Percentiles rank a stretch among this genome's conserved stretches.
These are phyloP conservation scores for Neelides folsomi DNA, from an alignment of 2,888 invertebrate species.

Conservation along the genomic window DNA sequence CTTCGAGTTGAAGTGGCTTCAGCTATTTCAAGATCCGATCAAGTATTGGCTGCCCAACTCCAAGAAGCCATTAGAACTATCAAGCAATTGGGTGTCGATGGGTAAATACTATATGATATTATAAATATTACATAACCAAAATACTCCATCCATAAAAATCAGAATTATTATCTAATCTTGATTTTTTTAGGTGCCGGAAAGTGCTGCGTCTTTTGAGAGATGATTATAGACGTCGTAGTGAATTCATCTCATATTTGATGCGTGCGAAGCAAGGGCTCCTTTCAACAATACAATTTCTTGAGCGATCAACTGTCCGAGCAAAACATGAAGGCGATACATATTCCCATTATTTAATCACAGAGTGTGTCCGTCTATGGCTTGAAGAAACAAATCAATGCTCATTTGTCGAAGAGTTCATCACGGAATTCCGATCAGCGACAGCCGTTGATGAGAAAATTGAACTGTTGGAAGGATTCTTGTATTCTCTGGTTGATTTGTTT, in stretches of 20 bases:
- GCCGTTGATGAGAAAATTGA: slow-evolving; percentile 85
- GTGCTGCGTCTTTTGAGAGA: slow-evolving; percentile 58
- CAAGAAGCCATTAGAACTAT: slow-evolving; percentile 72
- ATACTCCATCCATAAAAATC: neutral
- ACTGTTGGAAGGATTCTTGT: slow-evolving; percentile 68
- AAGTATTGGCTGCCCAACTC: slow-evolving; percentile 61
- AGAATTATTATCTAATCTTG: neutral
- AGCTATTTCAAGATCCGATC: slow-evolving; percentile 64
- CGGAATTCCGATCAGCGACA: slow-evolving; percentile 63
- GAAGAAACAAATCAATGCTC: slow-evolving; percentile 54
- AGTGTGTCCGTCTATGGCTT: slow-evolving; percentile 66
- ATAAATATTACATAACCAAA: too few species aligned
- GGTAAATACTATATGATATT: too few species aligned
- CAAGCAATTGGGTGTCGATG: slow-evolving; percentile 52
- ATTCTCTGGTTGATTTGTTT: slow-evolving; percentile 38
- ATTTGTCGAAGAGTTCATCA: slow-evolving; percentile 58
- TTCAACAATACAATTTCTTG: slow-evolving; percentile 41
- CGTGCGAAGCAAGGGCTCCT: slow-evolving; percentile 65
- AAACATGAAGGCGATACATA: slow-evolving; percentile 58
- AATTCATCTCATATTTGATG: slow-evolving; percentile 68
- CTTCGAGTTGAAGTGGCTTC: slow-evolving; percentile 65
- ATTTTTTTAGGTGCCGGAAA: slow-evolving; percentile 50
- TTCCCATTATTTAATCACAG: slow-evolving; percentile 56
- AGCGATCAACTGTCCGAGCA: slow-evolving; percentile 46
- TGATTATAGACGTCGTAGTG: slow-evolving; percentile 61